These are phyloP conservation scores for Acipenser transmontanus DNA, from an alignment of 2,797 vertebrate species.

Conservation along the genomic window DNA sequence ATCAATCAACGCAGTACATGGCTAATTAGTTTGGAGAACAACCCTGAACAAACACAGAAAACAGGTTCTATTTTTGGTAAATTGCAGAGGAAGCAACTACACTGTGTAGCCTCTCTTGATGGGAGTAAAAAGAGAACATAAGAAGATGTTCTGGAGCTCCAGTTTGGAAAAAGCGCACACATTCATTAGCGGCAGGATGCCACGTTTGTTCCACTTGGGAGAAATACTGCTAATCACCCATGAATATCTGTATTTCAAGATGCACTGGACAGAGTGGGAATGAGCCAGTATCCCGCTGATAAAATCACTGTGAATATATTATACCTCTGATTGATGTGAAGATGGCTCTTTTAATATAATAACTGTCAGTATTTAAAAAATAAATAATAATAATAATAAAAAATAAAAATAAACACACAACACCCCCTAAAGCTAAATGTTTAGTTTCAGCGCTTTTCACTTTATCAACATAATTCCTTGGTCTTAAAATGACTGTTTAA, in stretches of 20 bases:
- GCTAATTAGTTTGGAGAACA: constrained; percentile 22
- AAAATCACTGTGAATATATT: constrained; percentile 5
- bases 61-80: constrained; percentile 56
- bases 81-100: constrained; percentile 58
- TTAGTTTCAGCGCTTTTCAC: no score
- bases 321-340: neutral
- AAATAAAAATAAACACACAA: no score
- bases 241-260: constrained; percentile 23
- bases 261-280: constrained; percentile 10
- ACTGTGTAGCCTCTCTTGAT: constrained; percentile 47
- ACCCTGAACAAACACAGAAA: constrained; percentile 21
- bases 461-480: no score
- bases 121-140: no score
- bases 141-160: constrained; percentile 17
- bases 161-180: constrained; percentile 19
- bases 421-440: no score
- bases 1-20: neutral
- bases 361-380: no score
- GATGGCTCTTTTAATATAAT: no score
- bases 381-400: no score
- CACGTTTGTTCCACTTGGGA: constrained; percentile 23
- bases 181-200: constrained; percentile 25
- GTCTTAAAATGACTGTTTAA: no score
- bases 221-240: constrained; percentile 26
- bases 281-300: constrained; percentile 8